Evolutionary conservation across 2,888 invertebrate genomes (phyloP), one percentile per base, ranked within the genome.

Genomic region (Tetragonula carbonaria): DNA sequence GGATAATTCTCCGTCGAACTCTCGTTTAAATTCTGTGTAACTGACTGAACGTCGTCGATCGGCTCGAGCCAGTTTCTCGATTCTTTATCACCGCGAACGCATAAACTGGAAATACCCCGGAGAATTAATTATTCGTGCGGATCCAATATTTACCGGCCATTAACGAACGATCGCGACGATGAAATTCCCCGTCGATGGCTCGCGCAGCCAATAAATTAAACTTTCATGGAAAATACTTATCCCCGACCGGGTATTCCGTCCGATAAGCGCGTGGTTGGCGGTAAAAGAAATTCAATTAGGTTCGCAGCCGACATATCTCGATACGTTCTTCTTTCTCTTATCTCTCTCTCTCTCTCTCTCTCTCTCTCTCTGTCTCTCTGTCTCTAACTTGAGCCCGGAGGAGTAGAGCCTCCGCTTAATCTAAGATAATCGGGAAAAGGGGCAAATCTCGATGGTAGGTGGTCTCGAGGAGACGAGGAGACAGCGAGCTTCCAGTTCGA

Each of bases 251-350:
- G 18, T 23, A 14, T 80, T 74, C 63, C 50, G 38, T 51, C 70
- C 16, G 84, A 84, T 80, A 85, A 80, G 74, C n/a, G 74, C n/a
- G 62, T 23, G 53, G 16, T 21, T 62, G 33, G 13, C 33, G 65
- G 63, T 23, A 72, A 80, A 74, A 78, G 78, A 72, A 66, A 88
- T 89, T 89, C 78, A 86, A 87, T 83, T 89, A 85, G 74, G 65
- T 68, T 84, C 85, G 70, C 73, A 63, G 72, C 59, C 62, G 75
- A 66, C 70, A 59, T 74, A 86, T 87, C 86, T 78, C 68, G 75
- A 71, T 65, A 78, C 63, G 57, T 45, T 57, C 57, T 55, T n/a
- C 33, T 38, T 28, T 4, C n/a, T 70, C 23, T 68, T 66, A 11
- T 18, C n/a, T 33, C 33, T 45, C 2, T 13, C 57, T 57, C 57